phyloP scores from a whole-genome alignment of 2,113 vertebrate species.

The Narcine bancroftii region DNA sequence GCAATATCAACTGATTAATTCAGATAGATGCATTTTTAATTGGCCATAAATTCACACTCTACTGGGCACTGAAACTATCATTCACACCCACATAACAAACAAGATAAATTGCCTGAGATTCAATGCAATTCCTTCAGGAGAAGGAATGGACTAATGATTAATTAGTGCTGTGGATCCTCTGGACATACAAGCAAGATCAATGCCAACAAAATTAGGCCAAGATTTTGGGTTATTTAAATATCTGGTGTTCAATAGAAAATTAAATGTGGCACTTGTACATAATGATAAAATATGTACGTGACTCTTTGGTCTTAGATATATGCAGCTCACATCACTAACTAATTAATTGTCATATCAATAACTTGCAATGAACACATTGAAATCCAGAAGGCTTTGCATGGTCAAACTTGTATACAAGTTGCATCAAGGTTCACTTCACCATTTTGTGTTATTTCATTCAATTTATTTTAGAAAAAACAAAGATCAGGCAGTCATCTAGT shows the following conservation, averaged over 20 bases:
- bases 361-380: slow-evolving; percentile 8
- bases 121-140: background rate
- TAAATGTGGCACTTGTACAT: background rate
- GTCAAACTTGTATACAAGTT: background rate
- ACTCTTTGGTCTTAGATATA: background rate
- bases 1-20: background rate
- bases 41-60: background rate
- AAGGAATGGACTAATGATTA: slow-evolving; percentile 12
- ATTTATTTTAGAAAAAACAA: no score
- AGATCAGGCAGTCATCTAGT: no score
- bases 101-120: background rate
- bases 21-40: slow-evolving; percentile 8
- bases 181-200: background rate
- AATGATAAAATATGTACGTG: no score
- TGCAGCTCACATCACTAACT: background rate
- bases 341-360: slow-evolving; percentile 17
- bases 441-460: no score
- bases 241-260: background rate
- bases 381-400: background rate
- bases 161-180: background rate
- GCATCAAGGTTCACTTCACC: no score
- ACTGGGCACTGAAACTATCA: background rate
- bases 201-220: background rate
- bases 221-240: background rate
- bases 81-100: background rate